Percentiles rank a stretch among this genome's conserved stretches.
Conservation (phyloP, 2,113 vertebrate genomes). For the Vidua macroura region DNA sequence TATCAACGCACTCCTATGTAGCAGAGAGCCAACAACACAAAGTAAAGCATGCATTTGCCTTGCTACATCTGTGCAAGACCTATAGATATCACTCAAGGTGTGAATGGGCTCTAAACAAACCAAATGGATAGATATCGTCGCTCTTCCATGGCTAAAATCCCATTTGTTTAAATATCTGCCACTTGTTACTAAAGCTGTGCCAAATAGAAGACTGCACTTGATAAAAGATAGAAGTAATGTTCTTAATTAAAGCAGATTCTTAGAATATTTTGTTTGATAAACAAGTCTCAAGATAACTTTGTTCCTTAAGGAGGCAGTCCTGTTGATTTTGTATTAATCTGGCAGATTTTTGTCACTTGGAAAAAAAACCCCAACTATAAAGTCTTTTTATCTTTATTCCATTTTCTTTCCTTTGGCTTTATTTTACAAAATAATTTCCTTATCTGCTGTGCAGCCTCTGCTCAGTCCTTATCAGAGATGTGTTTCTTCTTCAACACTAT, state of each 20-base stretch:
- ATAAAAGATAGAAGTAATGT: conserved; percentile 11
- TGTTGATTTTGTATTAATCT: conserved; percentile 53
- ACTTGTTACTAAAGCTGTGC: conserved; percentile 19
- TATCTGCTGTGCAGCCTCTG: conserved; percentile 57
- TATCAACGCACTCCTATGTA: background rate
- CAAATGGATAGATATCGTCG: background rate
- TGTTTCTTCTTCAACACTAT: conserved; percentile 49
- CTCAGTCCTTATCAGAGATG: conserved; percentile 41
- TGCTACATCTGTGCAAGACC: background rate
- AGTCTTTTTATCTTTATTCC: conserved; percentile 69
- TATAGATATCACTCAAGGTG: background rate
- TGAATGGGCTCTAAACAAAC: conserved; percentile 34
- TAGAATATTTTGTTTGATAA: conserved; percentile 51
- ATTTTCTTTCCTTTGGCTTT: conserved; percentile 45
- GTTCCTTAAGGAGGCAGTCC: conserved; percentile 18
- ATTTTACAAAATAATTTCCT: conserved; percentile 62
- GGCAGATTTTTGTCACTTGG: conserved; percentile 52
- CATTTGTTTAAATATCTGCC: conserved; percentile 38
- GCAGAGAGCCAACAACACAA: background rate
- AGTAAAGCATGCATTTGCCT: background rate
- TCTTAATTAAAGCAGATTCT: conserved; percentile 45
- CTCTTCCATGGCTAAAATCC: conserved; percentile 6
- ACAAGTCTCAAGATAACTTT: conserved; percentile 67
- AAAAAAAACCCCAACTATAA: background rate
- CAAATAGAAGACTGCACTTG: conserved; percentile 4